phyloP scores from a whole-genome alignment of 2,888 invertebrate species.

The Drosophila antonietae region DNA sequence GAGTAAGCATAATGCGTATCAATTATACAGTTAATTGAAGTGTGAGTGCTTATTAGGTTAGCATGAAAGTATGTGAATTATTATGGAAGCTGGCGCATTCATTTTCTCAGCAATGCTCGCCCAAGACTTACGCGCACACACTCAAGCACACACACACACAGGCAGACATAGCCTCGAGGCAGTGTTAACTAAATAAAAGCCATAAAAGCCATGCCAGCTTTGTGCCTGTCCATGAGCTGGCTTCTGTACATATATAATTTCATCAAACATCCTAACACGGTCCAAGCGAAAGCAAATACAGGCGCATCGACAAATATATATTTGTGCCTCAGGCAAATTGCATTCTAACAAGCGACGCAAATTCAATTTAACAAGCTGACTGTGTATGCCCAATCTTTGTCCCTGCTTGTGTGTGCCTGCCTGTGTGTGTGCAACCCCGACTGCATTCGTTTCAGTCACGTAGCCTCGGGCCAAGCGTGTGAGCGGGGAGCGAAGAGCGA shows the following conservation, averaged over 20 bases:
- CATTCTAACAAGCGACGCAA: slow-evolving; percentile 82
- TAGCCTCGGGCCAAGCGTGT: slow-evolving; percentile 36
- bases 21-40: slow-evolving; percentile 71
- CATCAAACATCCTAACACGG: slow-evolving; percentile 42
- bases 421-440: slow-evolving; percentile 58
- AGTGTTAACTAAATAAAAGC: slow-evolving; percentile 32
- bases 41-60: slow-evolving; percentile 26
- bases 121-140: neutral
- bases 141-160: neutral
- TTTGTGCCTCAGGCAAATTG: slow-evolving; percentile 81
- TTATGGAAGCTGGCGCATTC: slow-evolving; percentile 27
- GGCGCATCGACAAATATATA: slow-evolving; percentile 29
- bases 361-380: slow-evolving; percentile 81
- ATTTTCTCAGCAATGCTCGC: slow-evolving; percentile 26
- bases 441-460: slow-evolving; percentile 70
- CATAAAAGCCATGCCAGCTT: slow-evolving; percentile 23
- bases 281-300: slow-evolving; percentile 63
- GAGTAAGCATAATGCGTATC: slow-evolving; percentile 60
- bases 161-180: slow-evolving; percentile 17
- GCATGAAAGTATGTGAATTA: slow-evolving; percentile 22
- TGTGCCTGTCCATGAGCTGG: slow-evolving; percentile 6
- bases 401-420: slow-evolving; percentile 7
- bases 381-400: slow-evolving; percentile 56
- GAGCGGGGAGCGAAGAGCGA: neutral
- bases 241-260: slow-evolving; percentile 54